A percentile compares a stretch with the other conserved stretches of the same genome.
These are phyloP conservation scores for Odontothrips loti DNA, from an alignment of 2,888 invertebrate genomes.

Conservation along the genomic window DNA sequence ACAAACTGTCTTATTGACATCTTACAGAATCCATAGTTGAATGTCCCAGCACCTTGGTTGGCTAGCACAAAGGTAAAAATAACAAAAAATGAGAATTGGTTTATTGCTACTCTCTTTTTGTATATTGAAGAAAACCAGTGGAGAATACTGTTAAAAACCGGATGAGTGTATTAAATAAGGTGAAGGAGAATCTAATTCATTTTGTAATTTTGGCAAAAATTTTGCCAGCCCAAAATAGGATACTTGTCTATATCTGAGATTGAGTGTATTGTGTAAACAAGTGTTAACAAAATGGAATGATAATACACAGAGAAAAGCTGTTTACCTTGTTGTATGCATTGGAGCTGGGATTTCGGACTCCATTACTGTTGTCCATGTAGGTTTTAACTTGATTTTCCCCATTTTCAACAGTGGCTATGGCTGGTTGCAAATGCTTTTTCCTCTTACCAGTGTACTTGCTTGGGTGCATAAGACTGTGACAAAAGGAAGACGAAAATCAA, in stretches of 20 bases:
- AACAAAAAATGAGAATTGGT: neutral
- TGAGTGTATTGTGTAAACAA: neutral
- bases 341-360: constrained; percentile 70
- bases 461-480: constrained; percentile 42
- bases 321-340: constrained; percentile 88
- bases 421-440: constrained; percentile 35
- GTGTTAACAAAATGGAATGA: neutral
- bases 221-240: too few species aligned
- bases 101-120: too few species aligned
- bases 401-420: constrained; percentile 36
- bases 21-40: constrained; percentile 15
- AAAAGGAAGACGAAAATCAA: constrained; percentile 34
- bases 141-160: too few species aligned
- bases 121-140: too few species aligned
- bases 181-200: too few species aligned
- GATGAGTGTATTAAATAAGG: too few species aligned
- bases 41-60: constrained; percentile 18
- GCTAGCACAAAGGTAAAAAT: neutral
- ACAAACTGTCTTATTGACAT: neutral
- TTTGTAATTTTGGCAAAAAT: too few species aligned
- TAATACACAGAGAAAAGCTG: constrained; percentile 32
- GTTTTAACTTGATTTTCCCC: constrained; percentile 64
- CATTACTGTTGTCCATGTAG: constrained; percentile 87
- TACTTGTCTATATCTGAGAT: too few species aligned
- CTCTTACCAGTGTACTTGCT: constrained; percentile 43